A percentile compares a stretch with the other conserved stretches of the same genome.
These are phyloP conservation scores for Macaria notata DNA, from an alignment of 2,888 invertebrate genomes.

Conservation along the genomic window DNA sequence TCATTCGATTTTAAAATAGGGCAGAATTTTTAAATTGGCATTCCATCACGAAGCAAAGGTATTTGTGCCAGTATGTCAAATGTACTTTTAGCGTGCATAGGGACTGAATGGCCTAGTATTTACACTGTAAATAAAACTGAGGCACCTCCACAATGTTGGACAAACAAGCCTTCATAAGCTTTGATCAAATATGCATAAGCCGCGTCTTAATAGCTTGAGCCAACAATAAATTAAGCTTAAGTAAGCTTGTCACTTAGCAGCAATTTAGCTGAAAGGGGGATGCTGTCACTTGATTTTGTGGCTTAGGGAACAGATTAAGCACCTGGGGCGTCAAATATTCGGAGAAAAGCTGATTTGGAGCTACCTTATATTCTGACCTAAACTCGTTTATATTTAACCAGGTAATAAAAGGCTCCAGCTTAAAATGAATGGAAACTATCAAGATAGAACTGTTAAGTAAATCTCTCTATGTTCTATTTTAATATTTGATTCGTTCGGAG, in stretches of 20 bases:
- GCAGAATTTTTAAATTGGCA: constrained; percentile 12
- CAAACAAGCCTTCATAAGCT: constrained; percentile 27
- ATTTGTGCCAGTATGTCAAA: constrained; percentile 59
- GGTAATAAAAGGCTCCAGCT: too few relatives aligned
- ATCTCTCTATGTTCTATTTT: too few relatives aligned
- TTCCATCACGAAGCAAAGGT: constrained; percentile 47
- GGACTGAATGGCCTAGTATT: constrained; percentile 45
- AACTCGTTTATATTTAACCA: too few relatives aligned
- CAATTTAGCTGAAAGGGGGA: constrained; percentile 20
- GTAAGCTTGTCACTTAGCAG: constrained; percentile 25
- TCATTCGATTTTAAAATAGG: constrained; percentile 5
- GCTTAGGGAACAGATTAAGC: constrained; percentile 19
- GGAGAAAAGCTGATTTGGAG: too few relatives aligned
- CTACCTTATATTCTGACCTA: too few relatives aligned
- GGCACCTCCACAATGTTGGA: constrained; percentile 23
- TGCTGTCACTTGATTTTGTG: constrained; percentile 14
- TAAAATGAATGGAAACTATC: too few relatives aligned
- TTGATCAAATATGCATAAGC: constrained; percentile 30
- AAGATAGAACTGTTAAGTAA: too few relatives aligned
- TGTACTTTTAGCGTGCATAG: constrained; percentile 52
- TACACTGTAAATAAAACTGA: constrained; percentile 36
- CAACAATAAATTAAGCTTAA: constrained; percentile 26
- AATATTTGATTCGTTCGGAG: too few relatives aligned
- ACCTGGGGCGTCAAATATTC: constrained; percentile 14
- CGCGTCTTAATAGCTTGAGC: constrained; percentile 17